Conservation (phyloP, 2,888 invertebrate species). For the Rhimphoctona megacephalus region DNA sequence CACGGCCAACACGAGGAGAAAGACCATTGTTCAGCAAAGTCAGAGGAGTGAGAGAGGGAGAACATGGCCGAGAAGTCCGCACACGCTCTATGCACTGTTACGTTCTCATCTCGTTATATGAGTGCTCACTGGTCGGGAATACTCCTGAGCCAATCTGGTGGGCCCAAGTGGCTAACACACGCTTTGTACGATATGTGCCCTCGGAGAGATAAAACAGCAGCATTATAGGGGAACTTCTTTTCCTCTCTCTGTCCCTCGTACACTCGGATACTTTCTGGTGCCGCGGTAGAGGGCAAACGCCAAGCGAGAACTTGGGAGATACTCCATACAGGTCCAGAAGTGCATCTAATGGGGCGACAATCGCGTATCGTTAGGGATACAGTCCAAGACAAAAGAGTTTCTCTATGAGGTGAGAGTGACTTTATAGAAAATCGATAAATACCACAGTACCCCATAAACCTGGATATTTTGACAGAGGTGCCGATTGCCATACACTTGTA, state of each 20-base stretch:
- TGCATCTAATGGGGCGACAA: conserved; percentile 83
- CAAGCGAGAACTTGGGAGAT: conserved; percentile 76
- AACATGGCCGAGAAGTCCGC: conserved; percentile 29
- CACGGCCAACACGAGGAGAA: conserved; percentile 41
- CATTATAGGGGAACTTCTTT: conserved; percentile 47
- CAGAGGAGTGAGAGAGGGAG: conserved; percentile 15
- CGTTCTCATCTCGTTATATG: conserved; percentile 79
- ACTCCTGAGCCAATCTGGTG: conserved; percentile 43
- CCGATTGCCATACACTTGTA: conserved; percentile 26
- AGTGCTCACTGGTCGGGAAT: conserved; percentile 61
- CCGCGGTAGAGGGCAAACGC: conserved; percentile 62
- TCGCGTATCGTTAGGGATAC: conserved; percentile 83
- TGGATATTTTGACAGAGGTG: neutral
- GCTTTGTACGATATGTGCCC: conserved; percentile 39
- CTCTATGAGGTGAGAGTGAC: neutral
- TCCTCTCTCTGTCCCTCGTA: conserved; percentile 50
- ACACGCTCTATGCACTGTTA: conserved; percentile 55
- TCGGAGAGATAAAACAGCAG: conserved; percentile 56
- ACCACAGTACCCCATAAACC: neutral
- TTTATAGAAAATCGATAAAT: neutral
- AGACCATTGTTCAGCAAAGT: conserved; percentile 33
- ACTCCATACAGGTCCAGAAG: conserved; percentile 78
- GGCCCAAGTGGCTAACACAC: conserved; percentile 46
- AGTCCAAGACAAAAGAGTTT: conserved; percentile 73
- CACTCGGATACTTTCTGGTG: conserved; percentile 54